These are phyloP conservation scores for Mnemiopsis leidyi DNA, from an alignment of 37 sponge, comb jelly and placozoan genomes.

Conservation along the genomic window DNA sequence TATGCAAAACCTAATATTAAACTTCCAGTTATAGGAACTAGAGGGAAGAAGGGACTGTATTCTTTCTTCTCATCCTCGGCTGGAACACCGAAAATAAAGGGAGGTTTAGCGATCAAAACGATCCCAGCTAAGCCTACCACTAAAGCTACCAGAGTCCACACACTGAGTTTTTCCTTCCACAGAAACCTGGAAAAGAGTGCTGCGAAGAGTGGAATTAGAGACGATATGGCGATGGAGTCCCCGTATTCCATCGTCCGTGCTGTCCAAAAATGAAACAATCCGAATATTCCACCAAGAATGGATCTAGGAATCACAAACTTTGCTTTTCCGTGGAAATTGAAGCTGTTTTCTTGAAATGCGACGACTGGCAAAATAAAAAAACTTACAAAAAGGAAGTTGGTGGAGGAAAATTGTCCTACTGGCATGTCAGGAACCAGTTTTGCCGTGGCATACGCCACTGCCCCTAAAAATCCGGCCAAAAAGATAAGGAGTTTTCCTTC, in stretches of 20 bases:
- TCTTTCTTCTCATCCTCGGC: too few species aligned
- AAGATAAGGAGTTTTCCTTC: not conserved
- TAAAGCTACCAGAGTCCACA: not conserved
- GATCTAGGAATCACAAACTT: not conserved
- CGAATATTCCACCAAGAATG: not conserved
- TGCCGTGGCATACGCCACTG: not conserved
- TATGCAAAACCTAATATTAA: not conserved
- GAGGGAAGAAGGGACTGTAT: not conserved
- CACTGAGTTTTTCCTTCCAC: not conserved
- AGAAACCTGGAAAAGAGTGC: not conserved
- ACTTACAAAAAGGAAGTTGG: not conserved
- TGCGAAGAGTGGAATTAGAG: not conserved
- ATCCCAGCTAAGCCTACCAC: not conserved
- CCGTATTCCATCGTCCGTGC: not conserved
- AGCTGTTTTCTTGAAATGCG: not conserved
- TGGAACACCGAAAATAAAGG: not conserved
- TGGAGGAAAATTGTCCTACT: not conserved
- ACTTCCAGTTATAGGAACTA: not conserved
- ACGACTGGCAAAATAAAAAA: not conserved
- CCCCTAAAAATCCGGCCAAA: not conserved
- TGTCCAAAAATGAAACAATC: not conserved
- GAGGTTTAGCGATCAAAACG: not conserved
- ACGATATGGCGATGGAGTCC: not conserved
- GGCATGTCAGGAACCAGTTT: not conserved
- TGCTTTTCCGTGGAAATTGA: not conserved